phyloP scores from a whole-genome alignment of 2,113 vertebrate species.

The Rissa tridactyla region DNA sequence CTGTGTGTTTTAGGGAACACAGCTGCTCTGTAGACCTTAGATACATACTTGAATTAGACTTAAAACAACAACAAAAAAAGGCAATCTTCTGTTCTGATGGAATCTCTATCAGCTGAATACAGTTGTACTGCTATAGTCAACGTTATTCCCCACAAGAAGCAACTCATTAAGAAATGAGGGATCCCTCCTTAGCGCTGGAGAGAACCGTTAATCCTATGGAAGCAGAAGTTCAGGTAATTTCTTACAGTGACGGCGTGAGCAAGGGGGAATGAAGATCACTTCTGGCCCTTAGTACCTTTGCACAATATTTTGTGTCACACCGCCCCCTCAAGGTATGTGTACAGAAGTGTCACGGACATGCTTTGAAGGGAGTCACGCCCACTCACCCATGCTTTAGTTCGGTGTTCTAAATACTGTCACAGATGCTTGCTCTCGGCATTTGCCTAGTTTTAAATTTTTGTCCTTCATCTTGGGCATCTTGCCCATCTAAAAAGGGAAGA shows the following conservation, averaged over 20 bases:
- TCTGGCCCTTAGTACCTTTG: too few relatives aligned
- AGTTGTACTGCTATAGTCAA: not conserved
- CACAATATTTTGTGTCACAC: not conserved
- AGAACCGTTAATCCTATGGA: not conserved
- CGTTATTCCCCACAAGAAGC: not conserved
- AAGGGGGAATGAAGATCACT: not conserved
- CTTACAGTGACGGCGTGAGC: fast-evolving
- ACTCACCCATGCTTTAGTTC: fast-evolving
- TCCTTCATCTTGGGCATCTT: not conserved
- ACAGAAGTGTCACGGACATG: not conserved
- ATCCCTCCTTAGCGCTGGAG: not conserved
- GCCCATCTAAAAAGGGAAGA: not conserved
- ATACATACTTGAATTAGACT: not conserved
- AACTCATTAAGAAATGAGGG: not conserved
- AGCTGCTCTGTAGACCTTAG: not conserved
- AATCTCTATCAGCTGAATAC: not conserved
- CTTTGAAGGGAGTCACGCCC: not conserved
- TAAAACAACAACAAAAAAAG: not conserved
- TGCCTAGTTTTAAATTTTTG: not conserved
- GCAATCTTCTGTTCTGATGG: not conserved
- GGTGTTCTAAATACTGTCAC: not conserved
- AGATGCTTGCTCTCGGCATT: not conserved
- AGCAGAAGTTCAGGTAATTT: not conserved
- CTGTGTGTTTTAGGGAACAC: not conserved
- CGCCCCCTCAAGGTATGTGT: constrained; percentile 11